A percentile compares a stretch with the other conserved stretches of the same genome.
Conservation (phyloP, 1,140 invertebrate species). For the Copidosoma floridanum region DNA sequence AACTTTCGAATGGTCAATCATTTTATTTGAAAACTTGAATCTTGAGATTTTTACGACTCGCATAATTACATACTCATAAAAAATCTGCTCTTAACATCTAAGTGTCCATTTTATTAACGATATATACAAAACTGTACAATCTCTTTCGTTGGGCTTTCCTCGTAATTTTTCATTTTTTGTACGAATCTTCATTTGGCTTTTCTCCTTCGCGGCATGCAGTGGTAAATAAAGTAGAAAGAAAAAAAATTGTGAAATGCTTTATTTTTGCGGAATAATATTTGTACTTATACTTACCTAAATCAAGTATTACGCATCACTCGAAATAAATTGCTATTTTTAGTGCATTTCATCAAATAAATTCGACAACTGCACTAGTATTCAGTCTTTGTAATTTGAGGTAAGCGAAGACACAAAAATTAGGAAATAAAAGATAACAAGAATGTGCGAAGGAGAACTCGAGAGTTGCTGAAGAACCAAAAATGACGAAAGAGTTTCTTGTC, state of each 20-base stretch:
- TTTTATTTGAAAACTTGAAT: too few relatives aligned
- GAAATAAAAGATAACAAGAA: not conserved
- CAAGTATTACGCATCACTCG: too few relatives aligned
- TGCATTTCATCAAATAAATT: too few relatives aligned
- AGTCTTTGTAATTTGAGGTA: constrained; percentile 20
- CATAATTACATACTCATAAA: constrained; percentile 12
- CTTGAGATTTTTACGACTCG: too few relatives aligned
- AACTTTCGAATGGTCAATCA: too few relatives aligned
- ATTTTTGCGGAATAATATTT: too few relatives aligned
- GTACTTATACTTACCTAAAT: too few relatives aligned
- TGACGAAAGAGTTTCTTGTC: constrained; percentile 6
- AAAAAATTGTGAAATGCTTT: too few relatives aligned
- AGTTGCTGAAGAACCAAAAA: constrained; percentile 8
- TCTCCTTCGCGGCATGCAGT: constrained; percentile 8
- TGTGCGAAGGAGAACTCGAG: constrained; percentile 14
- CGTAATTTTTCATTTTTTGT: constrained; percentile 6
- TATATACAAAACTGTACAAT: constrained; percentile 46
- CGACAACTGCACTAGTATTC: too few relatives aligned
- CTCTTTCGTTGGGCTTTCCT: constrained; percentile 31
- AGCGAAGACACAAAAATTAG: not conserved
- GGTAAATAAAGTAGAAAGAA: not conserved
- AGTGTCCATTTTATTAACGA: too few relatives aligned
- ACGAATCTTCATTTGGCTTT: constrained; percentile 15
- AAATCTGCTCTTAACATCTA: constrained; percentile 14
- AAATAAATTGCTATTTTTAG: too few relatives aligned